Conservation (phyloP, 2,113 vertebrate genomes). For the Marmota flaviventris region DNA sequence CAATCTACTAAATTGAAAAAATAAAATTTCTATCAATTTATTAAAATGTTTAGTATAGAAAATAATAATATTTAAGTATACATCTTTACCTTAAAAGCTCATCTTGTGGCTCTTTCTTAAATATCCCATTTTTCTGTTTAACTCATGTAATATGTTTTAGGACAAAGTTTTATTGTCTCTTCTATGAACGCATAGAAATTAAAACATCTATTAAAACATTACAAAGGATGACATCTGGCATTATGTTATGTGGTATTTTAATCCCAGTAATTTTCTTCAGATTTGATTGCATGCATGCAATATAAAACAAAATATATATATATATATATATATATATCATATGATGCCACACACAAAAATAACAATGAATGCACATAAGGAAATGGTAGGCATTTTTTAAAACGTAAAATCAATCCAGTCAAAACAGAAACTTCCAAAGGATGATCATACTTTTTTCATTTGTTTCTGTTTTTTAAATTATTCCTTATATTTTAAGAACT, state of each 20-base stretch:
- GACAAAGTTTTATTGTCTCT: background rate
- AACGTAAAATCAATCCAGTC: background rate
- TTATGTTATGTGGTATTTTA: slow-evolving; percentile 52
- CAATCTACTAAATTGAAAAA: background rate
- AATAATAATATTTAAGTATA: slow-evolving; percentile 67
- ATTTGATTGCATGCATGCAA: background rate
- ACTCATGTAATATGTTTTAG: background rate
- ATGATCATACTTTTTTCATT: background rate
- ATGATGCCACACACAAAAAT: background rate
- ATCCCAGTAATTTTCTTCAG: slow-evolving; percentile 67
- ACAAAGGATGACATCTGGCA: background rate
- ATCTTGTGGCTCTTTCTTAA: slow-evolving; percentile 5
- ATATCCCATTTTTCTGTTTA: slow-evolving; percentile 52
- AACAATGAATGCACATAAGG: background rate
- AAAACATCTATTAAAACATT: slow-evolving; percentile 61
- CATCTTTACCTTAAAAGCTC: slow-evolving; percentile 65
- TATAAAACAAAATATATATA: slow-evolving; percentile 72
- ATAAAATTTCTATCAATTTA: background rate
- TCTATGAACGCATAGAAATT: background rate
- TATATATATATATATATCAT: background rate
- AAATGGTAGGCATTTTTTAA: slow-evolving; percentile 21
- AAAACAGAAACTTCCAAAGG: background rate
- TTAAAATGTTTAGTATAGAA: slow-evolving; percentile 30
- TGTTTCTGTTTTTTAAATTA: slow-evolving; percentile 14
- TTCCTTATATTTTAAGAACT: background rate